These are phyloP conservation scores for Petrolisthes manimaculis DNA, from an alignment of 2,888 invertebrate species.

Conservation along the genomic window DNA sequence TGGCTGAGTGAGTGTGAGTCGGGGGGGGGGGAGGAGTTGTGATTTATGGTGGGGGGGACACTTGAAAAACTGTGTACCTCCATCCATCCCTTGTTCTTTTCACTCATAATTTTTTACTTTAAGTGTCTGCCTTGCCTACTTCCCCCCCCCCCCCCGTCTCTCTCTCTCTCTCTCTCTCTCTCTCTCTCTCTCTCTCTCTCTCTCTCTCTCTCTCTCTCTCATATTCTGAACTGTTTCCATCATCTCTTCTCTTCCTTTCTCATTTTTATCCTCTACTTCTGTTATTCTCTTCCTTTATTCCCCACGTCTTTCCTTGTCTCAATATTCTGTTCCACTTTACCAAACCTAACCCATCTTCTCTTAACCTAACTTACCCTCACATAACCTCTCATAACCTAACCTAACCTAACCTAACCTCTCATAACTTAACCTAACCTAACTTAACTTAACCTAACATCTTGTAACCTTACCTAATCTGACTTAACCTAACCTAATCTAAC, in stretches of 20 bases:
- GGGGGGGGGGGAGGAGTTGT: not conserved
- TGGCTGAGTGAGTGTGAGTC: not conserved
- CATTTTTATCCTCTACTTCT: not conserved
- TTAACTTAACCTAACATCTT: not conserved
- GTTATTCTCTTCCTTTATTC: not conserved
- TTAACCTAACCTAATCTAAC: not conserved
- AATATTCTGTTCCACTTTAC: conserved; percentile 7
- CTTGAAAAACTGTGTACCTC: not conserved
- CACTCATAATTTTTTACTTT: not conserved
- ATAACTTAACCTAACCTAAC: not conserved
- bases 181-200: conserved; percentile 30
- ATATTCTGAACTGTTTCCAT: conserved; percentile 9
- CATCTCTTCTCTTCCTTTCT: not conserved
- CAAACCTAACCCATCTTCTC: conserved; percentile 4
- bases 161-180: conserved; percentile 22
- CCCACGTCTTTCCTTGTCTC: not conserved
- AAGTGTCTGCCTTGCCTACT: not conserved
- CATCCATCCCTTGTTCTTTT: not conserved
- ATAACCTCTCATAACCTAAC: not conserved
- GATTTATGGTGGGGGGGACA: not conserved
- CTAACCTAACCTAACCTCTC: not conserved
- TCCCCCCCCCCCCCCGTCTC: not conserved
- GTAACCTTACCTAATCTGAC: not conserved
- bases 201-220: conserved; percentile 6
- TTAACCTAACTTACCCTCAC: not conserved